Conservation (phyloP, 2,113 vertebrate species). For the Ammodytes marinus region DNA sequence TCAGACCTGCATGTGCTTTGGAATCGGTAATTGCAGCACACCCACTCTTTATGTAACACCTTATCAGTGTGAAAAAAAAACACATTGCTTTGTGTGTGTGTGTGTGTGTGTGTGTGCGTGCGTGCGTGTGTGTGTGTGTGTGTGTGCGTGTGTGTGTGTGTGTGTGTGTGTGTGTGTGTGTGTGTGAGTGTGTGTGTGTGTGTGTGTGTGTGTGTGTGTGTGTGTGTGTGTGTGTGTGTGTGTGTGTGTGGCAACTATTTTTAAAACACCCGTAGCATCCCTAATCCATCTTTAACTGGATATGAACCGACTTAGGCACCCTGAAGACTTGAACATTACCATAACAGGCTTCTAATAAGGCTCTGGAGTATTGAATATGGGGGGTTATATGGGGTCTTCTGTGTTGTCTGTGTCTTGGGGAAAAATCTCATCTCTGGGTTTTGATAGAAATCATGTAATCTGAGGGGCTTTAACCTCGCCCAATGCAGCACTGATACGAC, state of each 20-base stretch:
- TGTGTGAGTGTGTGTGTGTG: too few species aligned
- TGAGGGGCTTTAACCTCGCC: conserved; percentile 32
- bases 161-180: too few species aligned
- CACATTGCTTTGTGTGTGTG: conserved; percentile 39
- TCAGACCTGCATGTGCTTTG: conserved; percentile 60
- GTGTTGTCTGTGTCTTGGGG: conserved; percentile 38
- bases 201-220: too few species aligned
- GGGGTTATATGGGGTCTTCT: conserved; percentile 30
- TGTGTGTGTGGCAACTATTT: conserved; percentile 71
- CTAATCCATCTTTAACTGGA: conserved; percentile 79
- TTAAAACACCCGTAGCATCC: conserved; percentile 77
- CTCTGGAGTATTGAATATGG: conserved; percentile 72
- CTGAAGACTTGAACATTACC: conserved; percentile 75
- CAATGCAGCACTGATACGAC: conserved; percentile 1
- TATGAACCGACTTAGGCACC: conserved; percentile 56
- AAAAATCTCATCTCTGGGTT: conserved; percentile 33
- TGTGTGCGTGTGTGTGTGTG: too few species aligned
- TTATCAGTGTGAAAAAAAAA: conserved; percentile 68
- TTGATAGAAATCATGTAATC: conserved; percentile 44
- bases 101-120: conserved; percentile 30
- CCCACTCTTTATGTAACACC: conserved; percentile 79
- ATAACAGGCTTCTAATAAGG: conserved; percentile 78
- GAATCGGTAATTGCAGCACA: conserved; percentile 71
- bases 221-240: too few species aligned
- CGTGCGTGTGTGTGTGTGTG: too few species aligned